A percentile compares a stretch with the other conserved stretches of the same genome.
Evolutionary conservation across 35 echinoderm and acorn worm genomes (phyloP).

Genomic region (Acanthaster planci): DNA sequence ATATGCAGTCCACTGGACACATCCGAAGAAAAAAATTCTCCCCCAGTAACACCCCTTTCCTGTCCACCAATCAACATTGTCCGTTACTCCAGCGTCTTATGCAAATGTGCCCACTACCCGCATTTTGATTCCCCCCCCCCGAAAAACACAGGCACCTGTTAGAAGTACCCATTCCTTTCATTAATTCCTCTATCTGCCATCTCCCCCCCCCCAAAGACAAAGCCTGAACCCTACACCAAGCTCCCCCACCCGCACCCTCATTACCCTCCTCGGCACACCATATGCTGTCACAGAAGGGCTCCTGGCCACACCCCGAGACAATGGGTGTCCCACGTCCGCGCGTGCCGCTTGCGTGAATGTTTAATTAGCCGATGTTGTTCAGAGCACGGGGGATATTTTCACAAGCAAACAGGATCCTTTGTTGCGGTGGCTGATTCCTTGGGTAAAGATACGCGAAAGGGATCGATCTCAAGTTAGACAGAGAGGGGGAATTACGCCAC

Average conservation of each 20-base stretch:
- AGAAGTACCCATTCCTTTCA: background rate
- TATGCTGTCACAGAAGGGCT: background rate
- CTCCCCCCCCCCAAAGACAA: background rate
- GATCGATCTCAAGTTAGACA: no score
- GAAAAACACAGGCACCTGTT: slow-evolving; percentile 9
- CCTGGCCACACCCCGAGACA: background rate
- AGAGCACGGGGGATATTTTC: background rate
- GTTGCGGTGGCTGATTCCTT: background rate
- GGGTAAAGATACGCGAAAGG: no score
- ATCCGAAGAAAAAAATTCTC: no score
- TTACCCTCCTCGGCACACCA: background rate
- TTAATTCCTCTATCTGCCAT: background rate
- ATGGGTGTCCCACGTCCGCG: background rate
- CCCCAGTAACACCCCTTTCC: no score
- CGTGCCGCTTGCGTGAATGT: slow-evolving; percentile 1
- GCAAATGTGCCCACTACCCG: no score
- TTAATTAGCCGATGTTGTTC: background rate
- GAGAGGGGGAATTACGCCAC: no score
- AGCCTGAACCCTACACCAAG: background rate
- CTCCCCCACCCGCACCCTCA: background rate
- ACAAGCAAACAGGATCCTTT: slow-evolving; percentile 1
- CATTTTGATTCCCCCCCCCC: no score
- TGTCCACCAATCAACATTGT: no score
- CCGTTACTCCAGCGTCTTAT: no score
- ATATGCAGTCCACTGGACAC: no score